These are phyloP conservation scores for Tipula vernalis DNA, from an alignment of 2,888 invertebrate species.

Conservation along the genomic window DNA sequence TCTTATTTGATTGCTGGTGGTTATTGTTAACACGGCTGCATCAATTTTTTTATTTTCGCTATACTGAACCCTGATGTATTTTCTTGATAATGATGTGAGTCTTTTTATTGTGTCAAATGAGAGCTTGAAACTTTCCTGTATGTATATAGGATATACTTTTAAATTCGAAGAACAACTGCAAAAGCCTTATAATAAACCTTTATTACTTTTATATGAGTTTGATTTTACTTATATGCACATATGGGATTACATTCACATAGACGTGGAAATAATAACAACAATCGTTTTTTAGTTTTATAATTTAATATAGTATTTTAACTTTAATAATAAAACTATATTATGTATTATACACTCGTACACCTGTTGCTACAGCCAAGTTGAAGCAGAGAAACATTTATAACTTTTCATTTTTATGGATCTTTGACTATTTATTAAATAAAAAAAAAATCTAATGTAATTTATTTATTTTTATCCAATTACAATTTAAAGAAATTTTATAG, in stretches of 20 bases:
- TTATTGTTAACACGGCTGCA: background rate
- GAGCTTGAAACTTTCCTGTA: background rate
- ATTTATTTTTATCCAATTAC: background rate
- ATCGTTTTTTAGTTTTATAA: background rate
- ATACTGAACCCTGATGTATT: background rate
- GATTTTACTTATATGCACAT: no score
- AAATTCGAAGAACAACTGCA: background rate
- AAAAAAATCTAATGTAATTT: background rate
- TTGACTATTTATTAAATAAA: background rate
- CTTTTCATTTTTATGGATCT: background rate
- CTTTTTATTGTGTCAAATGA: background rate
- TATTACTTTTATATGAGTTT: background rate
- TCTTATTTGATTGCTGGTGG: background rate
- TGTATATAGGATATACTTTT: background rate
- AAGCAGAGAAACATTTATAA: background rate
- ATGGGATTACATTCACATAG: no score
- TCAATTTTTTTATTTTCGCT: background rate
- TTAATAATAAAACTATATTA: background rate
- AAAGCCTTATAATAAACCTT: background rate
- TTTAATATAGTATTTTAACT: background rate
- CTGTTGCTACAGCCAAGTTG: background rate
- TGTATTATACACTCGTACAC: background rate
- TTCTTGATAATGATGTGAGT: background rate
- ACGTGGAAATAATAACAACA: background rate
- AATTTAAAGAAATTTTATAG: background rate